A percentile compares a stretch with the other conserved stretches of the same genome.
These are phyloP conservation scores for Drosophila punjabiensis DNA, from an alignment of 1,140 invertebrate genomes.

Conservation along the genomic window DNA sequence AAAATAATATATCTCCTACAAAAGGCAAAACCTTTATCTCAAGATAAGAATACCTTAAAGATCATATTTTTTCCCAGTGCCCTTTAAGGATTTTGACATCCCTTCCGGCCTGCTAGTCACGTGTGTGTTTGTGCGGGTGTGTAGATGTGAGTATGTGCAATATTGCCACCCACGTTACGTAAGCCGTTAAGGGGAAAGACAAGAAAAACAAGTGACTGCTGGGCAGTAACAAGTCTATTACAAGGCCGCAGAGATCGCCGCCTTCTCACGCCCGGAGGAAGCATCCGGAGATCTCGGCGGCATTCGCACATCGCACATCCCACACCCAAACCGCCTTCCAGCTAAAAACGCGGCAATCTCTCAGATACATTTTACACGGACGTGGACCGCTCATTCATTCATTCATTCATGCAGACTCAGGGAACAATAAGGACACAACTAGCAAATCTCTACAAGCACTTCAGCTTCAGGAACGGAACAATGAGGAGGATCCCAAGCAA, in stretches of 20 bases:
- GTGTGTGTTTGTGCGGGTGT: constrained; percentile 35
- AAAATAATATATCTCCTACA: background rate
- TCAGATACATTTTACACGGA: constrained; percentile 49
- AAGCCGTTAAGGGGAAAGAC: constrained; percentile 34
- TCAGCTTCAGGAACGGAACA: constrained; percentile 46
- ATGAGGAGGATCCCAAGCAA: constrained; percentile 63
- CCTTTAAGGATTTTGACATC: constrained; percentile 8
- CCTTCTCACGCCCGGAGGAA: constrained; percentile 66
- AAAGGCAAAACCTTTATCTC: background rate
- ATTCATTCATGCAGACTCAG: constrained; percentile 50
- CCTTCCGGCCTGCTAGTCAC: constrained; percentile 62
- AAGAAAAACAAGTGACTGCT: constrained; percentile 21
- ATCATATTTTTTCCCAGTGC: background rate
- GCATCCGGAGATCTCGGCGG: constrained; percentile 24
- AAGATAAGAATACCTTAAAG: background rate
- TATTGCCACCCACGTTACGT: constrained; percentile 67
- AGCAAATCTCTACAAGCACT: constrained; percentile 78
- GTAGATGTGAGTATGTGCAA: background rate
- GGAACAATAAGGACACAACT: constrained; percentile 82
- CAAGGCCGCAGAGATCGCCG: constrained; percentile 54
- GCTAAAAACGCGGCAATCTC: constrained; percentile 65
- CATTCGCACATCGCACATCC: constrained; percentile 16
- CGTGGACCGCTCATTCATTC: constrained; percentile 49
- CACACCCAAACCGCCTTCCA: constrained; percentile 25
- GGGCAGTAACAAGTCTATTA: constrained; percentile 47